Percentiles rank a stretch among this genome's conserved stretches.
Conservation (phyloP, 2,113 vertebrate genomes). For the Excalfactoria chinensis region DNA sequence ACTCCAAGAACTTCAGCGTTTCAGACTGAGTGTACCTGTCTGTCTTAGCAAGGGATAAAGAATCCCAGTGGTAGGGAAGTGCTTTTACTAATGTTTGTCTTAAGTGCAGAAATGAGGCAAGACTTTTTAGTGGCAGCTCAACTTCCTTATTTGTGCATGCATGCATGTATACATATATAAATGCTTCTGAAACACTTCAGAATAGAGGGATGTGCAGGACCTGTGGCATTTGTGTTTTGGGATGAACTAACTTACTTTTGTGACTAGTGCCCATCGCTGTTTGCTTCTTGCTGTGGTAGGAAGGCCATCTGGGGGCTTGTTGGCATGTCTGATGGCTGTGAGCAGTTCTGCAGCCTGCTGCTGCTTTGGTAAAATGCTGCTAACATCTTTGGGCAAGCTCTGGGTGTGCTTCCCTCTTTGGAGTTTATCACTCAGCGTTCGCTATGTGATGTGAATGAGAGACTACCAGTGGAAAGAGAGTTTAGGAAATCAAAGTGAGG, state of each 20-base stretch:
- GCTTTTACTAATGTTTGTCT: neutral
- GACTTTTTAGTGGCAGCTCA: neutral
- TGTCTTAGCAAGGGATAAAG: neutral
- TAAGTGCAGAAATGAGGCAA: neutral
- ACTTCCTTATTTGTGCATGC: neutral
- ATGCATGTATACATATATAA: neutral
- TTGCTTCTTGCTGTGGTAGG: neutral
- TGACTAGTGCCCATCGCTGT: no score
- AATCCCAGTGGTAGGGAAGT: accelerated
- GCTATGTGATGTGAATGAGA: neutral
- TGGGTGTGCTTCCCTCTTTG: neutral
- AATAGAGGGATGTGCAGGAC: neutral
- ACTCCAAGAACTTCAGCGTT: neutral
- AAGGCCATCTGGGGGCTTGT: neutral
- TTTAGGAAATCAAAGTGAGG: neutral
- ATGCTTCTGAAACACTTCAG: neutral
- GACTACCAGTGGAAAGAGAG: neutral
- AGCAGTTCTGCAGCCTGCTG: neutral
- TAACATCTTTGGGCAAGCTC: neutral
- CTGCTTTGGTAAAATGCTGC: neutral
- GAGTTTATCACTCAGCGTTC: neutral
- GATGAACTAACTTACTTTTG: neutral
- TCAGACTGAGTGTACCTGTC: neutral
- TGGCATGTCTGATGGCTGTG: neutral
- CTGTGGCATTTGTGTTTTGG: neutral